phyloP scores from a whole-genome alignment of 64 coral and sea anemone species.

The Hydrozoanthus tunicans region DNA sequence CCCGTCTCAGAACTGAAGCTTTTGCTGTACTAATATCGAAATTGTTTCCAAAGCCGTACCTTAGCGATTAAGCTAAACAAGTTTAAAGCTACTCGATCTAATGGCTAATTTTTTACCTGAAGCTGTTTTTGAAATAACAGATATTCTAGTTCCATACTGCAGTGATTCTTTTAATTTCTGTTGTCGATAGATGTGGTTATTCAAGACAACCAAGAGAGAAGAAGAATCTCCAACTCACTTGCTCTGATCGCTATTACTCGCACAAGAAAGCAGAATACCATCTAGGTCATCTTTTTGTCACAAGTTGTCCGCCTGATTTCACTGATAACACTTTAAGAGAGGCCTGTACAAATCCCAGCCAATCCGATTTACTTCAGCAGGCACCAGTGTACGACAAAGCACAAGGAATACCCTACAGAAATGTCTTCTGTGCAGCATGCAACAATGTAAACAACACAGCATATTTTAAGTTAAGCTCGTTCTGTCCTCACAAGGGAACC shows the following conservation, averaged over 20 bases:
- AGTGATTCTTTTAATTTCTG: too few relatives aligned
- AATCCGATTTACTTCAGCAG: conserved; percentile 25
- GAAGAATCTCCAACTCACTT: not conserved
- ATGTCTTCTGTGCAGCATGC: conserved; percentile 30
- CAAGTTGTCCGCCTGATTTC: not conserved
- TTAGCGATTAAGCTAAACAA: too few relatives aligned
- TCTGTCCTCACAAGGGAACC: not conserved
- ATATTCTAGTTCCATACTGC: too few relatives aligned
- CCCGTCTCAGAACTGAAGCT: too few relatives aligned
- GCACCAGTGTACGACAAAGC: conserved; percentile 29
- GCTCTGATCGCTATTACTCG: not conserved
- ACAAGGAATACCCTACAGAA: conserved; percentile 23
- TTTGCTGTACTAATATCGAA: too few relatives aligned
- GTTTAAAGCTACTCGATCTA: too few relatives aligned
- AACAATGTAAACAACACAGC: not conserved
- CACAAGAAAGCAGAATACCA: not conserved
- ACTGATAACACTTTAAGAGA: not conserved
- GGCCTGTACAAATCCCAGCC: conserved; percentile 18
- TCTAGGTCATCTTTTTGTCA: conserved; percentile 27
- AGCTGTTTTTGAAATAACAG: too few relatives aligned
- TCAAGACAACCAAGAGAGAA: not conserved
- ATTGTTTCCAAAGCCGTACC: too few relatives aligned
- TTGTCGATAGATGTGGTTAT: conserved; percentile 1
- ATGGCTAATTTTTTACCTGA: too few relatives aligned
- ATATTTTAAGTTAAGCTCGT: not conserved